These are phyloP conservation scores for Tipula unca DNA, from an alignment of 2,888 invertebrate genomes.

Conservation along the genomic window DNA sequence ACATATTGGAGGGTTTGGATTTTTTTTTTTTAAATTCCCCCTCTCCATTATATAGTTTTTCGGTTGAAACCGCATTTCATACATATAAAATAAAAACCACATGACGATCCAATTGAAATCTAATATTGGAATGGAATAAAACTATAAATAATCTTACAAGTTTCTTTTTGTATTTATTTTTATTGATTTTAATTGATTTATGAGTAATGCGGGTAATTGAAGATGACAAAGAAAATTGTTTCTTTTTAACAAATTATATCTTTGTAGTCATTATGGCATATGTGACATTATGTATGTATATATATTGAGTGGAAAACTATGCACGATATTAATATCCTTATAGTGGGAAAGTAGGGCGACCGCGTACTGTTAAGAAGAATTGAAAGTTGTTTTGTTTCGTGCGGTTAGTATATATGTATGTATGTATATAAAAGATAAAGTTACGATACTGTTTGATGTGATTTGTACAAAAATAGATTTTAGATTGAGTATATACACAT, in stretches of 20 bases:
- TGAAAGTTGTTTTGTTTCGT: background rate
- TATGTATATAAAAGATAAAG: background rate
- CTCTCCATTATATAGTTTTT: background rate
- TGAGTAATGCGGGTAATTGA: slow-evolving; percentile 14
- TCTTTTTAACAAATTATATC: background rate
- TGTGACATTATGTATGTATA: background rate
- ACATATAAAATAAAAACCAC: background rate
- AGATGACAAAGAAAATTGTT: background rate
- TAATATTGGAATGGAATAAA: background rate
- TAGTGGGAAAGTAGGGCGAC: background rate
- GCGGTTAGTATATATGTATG: background rate
- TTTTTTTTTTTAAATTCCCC: background rate
- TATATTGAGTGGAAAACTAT: background rate
- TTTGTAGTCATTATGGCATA: background rate
- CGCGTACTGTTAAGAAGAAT: background rate
- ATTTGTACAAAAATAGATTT: background rate
- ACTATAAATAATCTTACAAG: background rate
- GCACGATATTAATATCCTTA: background rate
- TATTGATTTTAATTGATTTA: slow-evolving; percentile 14
- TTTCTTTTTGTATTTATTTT: too few relatives aligned
- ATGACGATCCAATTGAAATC: background rate
- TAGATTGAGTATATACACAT: background rate
- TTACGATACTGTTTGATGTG: background rate
- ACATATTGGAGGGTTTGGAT: background rate
- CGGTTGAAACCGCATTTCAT: background rate